A percentile compares a stretch with the other conserved stretches of the same genome.
Conservation (phyloP, 1,140 invertebrate genomes). For the Melanaphis sacchari region DNA sequence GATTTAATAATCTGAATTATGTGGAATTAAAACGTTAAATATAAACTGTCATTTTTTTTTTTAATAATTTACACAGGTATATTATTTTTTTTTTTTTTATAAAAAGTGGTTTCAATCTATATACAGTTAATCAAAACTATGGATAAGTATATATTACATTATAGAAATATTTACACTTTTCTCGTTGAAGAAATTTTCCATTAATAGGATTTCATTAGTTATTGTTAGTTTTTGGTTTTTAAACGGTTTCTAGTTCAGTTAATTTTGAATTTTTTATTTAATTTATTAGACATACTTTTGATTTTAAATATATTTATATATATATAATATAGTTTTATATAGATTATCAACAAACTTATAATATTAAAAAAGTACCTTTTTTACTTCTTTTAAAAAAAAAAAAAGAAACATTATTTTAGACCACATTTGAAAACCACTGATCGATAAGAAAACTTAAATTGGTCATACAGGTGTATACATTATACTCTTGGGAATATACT, state of each 20-base stretch:
- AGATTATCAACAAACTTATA: neutral
- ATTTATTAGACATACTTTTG: neutral
- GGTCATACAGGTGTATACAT: neutral
- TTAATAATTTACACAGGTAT: neutral
- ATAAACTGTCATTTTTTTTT: neutral
- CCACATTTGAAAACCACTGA: neutral
- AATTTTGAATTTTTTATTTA: neutral
- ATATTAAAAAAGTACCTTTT: neutral
- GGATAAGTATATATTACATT: neutral
- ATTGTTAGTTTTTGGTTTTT: neutral
- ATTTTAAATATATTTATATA: neutral
- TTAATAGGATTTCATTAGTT: neutral
- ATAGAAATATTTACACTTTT: neutral
- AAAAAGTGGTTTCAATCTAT: neutral
- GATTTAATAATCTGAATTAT: neutral
- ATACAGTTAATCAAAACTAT: neutral
- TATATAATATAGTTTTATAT: neutral
- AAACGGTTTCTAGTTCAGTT: no score
- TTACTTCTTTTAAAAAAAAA: neutral
- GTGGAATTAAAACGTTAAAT: neutral
- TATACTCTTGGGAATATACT: neutral
- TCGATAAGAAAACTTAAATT: neutral
- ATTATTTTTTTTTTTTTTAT: neutral
- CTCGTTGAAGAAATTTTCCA: neutral
- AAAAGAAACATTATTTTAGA: neutral